Evolutionary conservation across 92 coral and sea anemone genomes (phyloP).

Genomic region (Diadumene lineata): DNA sequence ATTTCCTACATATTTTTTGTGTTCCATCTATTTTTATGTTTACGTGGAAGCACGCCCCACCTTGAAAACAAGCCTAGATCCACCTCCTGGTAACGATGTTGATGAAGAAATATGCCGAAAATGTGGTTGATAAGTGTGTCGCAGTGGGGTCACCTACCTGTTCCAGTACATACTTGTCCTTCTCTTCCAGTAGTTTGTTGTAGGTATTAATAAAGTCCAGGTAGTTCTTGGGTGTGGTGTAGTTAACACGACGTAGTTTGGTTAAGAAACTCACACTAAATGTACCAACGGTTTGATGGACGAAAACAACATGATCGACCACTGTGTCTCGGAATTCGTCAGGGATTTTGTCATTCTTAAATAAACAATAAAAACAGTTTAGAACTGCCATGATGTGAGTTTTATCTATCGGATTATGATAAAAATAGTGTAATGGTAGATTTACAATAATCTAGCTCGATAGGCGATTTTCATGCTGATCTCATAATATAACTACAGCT

Average conservation of each 20-base stretch:
- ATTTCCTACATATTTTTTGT: too few species aligned
- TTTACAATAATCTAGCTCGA: too few species aligned
- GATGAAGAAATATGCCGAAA: too few species aligned
- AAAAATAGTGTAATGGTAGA: too few species aligned
- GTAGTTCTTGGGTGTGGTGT: conserved; percentile 98
- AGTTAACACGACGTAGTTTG: conserved; percentile 94
- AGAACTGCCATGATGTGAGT: too few species aligned
- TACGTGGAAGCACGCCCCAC: too few species aligned
- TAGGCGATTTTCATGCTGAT: too few species aligned
- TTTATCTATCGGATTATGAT: too few species aligned
- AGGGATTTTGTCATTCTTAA: conserved; percentile 95
- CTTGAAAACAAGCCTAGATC: too few species aligned
- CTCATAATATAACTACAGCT: too few species aligned
- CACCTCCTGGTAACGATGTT: background rate
- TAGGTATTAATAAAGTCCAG: conserved; percentile 97
- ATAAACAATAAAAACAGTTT: background rate
- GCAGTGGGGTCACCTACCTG: conserved; percentile 56
- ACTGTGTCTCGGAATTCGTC: conserved; percentile 96
- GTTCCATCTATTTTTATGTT: too few species aligned
- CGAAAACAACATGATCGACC: conserved; percentile 96
- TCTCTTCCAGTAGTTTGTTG: conserved; percentile 94
- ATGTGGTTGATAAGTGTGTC: too few species aligned
- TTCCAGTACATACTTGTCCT: conserved; percentile 93
- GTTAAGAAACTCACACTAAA: conserved; percentile 86
- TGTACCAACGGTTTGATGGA: conserved; percentile 91